Conservation (phyloP, 2,797 vertebrate genomes). For the Aselliscus stoliczkanus region DNA sequence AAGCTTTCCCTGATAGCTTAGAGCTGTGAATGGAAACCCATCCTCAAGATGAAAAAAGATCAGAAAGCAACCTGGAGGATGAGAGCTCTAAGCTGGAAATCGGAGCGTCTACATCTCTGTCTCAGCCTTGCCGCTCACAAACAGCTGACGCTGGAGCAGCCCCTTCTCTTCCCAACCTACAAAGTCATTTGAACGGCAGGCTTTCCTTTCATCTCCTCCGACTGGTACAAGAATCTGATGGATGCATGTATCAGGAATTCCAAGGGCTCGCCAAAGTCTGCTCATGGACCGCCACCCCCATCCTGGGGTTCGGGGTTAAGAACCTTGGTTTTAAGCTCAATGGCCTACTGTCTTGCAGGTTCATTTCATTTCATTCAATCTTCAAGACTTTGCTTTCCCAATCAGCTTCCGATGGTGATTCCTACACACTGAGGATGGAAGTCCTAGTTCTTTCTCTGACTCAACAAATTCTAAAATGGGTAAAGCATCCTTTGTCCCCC, state of each 20-base stretch:
- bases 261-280: background rate
- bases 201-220: background rate
- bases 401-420: background rate
- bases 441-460: background rate
- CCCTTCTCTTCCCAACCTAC: background rate
- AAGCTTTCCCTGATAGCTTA: background rate
- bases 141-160: background rate
- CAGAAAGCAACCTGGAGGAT: background rate
- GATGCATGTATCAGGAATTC: background rate
- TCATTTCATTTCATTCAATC: background rate
- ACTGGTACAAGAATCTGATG: background rate
- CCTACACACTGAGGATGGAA: background rate
- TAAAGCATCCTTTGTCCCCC: background rate
- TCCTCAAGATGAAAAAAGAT: background rate
- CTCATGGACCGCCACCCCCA: background rate
- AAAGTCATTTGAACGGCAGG: background rate
- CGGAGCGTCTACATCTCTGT: rapidly evolving
- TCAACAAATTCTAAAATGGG: constrained; percentile 26
- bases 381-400: background rate
- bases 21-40: background rate
- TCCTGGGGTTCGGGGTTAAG: background rate
- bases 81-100: background rate
- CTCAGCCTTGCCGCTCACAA: background rate
- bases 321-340: background rate
- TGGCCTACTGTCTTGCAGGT: background rate